These are phyloP conservation scores for Itoplectis maculator DNA, from an alignment of 2,888 invertebrate species.

Conservation along the genomic window DNA sequence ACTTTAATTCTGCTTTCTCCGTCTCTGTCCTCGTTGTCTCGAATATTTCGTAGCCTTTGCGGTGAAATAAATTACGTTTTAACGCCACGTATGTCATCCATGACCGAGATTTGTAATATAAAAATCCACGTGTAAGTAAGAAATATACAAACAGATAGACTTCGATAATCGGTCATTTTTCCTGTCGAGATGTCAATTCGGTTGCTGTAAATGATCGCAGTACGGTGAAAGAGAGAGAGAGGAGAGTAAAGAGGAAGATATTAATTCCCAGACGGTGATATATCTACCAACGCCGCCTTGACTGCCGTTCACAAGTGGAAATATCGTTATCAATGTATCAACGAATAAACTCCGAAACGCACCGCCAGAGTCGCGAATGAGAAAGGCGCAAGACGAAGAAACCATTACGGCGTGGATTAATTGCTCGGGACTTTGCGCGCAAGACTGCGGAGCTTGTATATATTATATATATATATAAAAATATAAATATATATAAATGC, in stretches of 20 bases:
- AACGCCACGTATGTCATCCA: constrained; percentile 46
- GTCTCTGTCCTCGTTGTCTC: background rate
- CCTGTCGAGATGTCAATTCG: constrained; percentile 41
- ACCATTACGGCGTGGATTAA: constrained; percentile 53
- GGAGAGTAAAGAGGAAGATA: background rate
- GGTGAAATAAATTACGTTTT: constrained; percentile 52
- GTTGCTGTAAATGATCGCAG: constrained; percentile 23
- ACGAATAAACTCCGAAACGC: constrained; percentile 26
- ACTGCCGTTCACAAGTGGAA: constrained; percentile 54
- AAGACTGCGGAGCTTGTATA: constrained; percentile 64
- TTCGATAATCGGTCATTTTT: constrained; percentile 38
- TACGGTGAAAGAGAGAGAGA: background rate
- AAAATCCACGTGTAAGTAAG: constrained; percentile 47
- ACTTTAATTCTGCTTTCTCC: constrained; percentile 25
- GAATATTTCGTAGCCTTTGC: constrained; percentile 4
- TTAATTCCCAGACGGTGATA: background rate
- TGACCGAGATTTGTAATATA: constrained; percentile 65
- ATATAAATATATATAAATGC: constrained; percentile 43
- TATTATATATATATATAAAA: constrained; percentile 60
- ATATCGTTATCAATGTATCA: constrained; percentile 15
- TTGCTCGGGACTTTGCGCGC: constrained; percentile 63
- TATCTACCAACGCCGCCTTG: constrained; percentile 48
- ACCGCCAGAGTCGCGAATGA: constrained; percentile 1
- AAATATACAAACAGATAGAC: constrained; percentile 22
- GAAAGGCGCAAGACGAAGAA: background rate